Evolutionary conservation across 2,888 invertebrate genomes (phyloP), one percentile per base, ranked within the genome.

Genomic region (Eumerus sabulonum): DNA sequence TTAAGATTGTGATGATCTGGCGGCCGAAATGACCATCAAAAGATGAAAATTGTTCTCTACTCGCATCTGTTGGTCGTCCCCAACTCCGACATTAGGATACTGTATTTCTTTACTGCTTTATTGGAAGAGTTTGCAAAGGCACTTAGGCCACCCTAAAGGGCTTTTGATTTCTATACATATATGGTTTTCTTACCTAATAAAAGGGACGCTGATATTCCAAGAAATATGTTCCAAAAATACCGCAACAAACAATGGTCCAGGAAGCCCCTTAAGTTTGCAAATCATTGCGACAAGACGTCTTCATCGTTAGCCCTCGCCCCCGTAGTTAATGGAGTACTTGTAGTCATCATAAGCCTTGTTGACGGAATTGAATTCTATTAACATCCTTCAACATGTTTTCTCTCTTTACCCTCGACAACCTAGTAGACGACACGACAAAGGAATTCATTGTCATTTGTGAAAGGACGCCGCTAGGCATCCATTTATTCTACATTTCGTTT

Each of bases 281-380:
- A 66, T 56, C 66, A 66, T 54, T 45, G 68, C 54, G 40, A 44
- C 53, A 60, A 60, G 56, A 60, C 53, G 60, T 12, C 53, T 53
- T 38, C 40, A 53, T 45, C 59, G 44, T 60, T 60, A 53, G 59
- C 51, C 59, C 45, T 38, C 53, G 17, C 60, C 68, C 47, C 2
- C 51, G 36, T 27, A 19, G 47, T 19, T 16, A n/a, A 48, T 36
- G 44, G 42, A 40, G 48, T 42, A 5, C 14, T 19, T 19, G 19
- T 35, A 1, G 44, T 53, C 44, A 13, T n/a, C 47, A 47, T 45
- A 19, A 56, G 17, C 47, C 54, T 4, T 44, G 16, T n/a, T 56
- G 66, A 66, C 40, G 54, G 62, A 68, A 70, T 70, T 70, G 5
- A 62, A 62, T 70, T 56, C 54, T 56, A 70, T 27, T 27, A 27